phyloP scores from a whole-genome alignment of 2,797 vertebrate species.

The Xenops minutus region DNA sequence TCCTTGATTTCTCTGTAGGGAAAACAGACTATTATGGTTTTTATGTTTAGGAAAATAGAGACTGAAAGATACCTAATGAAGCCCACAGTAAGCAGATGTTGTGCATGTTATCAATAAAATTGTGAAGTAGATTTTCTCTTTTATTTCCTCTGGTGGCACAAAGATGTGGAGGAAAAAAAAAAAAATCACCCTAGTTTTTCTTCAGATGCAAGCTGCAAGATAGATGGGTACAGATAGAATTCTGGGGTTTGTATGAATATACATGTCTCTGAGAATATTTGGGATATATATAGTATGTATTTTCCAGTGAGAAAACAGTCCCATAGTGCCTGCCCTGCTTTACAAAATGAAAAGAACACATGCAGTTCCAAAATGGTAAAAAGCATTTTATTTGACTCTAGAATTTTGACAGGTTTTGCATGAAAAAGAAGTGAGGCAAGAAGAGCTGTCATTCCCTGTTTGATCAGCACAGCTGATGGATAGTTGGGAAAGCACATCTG shows the following conservation, averaged over 20 bases:
- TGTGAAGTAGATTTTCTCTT: accelerated
- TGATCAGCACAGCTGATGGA: background rate
- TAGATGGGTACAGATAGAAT: conserved; percentile 12
- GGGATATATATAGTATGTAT: background rate
- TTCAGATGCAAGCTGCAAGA: background rate
- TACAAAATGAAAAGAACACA: background rate
- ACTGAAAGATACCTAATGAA: background rate
- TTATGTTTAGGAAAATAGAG: background rate
- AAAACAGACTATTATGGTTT: background rate
- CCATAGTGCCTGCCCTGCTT: background rate
- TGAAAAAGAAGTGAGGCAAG: background rate
- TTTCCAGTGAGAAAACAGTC: background rate
- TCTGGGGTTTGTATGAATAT: background rate
- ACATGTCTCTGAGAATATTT: background rate
- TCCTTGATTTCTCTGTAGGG: background rate
- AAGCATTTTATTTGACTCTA: conserved; percentile 12
- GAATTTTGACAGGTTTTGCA: background rate
- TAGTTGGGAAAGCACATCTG: background rate
- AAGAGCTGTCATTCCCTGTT: background rate
- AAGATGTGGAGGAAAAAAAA: background rate
- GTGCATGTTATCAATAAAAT: background rate
- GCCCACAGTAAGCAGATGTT: background rate
- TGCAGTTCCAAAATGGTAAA: background rate
- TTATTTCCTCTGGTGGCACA: background rate
- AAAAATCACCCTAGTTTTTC: background rate